phyloP scores from a whole-genome alignment of 2,797 vertebrate species.

The Glossophaga mutica region DNA sequence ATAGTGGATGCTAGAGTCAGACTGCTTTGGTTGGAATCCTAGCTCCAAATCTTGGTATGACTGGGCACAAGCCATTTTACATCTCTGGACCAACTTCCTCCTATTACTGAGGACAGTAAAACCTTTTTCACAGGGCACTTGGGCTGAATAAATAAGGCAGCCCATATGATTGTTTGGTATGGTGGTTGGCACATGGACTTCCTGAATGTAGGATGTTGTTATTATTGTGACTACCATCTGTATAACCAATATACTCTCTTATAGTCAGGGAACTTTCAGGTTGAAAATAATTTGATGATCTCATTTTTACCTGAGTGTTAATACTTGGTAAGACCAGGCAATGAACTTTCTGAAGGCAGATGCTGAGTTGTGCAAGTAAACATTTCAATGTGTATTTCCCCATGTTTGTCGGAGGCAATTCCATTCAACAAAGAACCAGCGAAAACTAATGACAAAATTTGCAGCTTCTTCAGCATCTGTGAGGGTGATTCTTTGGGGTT shows the following conservation, averaged over 20 bases:
- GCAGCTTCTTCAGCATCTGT: neutral
- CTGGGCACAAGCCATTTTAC: neutral
- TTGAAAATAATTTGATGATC: neutral
- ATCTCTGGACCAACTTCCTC: neutral
- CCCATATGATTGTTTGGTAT: fast-evolving
- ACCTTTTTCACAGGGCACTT: neutral
- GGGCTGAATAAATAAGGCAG: neutral
- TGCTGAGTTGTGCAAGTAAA: neutral
- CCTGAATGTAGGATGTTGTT: neutral
- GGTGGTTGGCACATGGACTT: neutral
- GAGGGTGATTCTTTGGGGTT: neutral
- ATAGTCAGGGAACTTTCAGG: neutral
- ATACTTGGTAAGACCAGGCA: neutral
- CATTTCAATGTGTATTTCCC: fast-evolving
- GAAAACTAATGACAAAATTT: neutral
- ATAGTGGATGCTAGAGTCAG: neutral
- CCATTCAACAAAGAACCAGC: neutral
- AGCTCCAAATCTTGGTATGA: neutral
- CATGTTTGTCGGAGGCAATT: neutral
- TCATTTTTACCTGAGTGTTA: neutral
- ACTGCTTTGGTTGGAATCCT: neutral
- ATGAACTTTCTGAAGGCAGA: neutral
- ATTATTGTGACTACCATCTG: neutral
- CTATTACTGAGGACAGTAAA: neutral
- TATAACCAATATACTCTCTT: neutral